These are phyloP conservation scores for Callinectes sapidus DNA, from an alignment of 2,888 invertebrate genomes.

Conservation along the genomic window DNA sequence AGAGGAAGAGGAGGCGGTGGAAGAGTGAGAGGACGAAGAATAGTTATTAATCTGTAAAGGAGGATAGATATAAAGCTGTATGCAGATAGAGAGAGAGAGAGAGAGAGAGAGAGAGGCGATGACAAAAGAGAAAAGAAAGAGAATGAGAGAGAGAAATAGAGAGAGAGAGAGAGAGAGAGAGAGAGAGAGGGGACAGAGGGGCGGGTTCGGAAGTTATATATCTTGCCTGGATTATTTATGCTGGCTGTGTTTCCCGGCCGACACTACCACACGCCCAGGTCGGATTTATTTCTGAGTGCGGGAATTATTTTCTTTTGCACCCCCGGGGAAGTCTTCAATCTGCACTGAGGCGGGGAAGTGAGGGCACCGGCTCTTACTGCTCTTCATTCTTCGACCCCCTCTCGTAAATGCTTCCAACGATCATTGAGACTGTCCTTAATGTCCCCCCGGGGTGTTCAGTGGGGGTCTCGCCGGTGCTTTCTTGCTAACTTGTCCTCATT, in stretches of 20 bases:
- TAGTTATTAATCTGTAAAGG: background rate
- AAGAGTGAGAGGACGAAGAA: background rate
- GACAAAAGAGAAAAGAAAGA: too few species aligned
- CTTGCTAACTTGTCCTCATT: too few species aligned
- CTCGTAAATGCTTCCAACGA: background rate
- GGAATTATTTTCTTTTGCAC: conserved; percentile 14
- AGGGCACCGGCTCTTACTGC: background rate
- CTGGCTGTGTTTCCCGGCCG: background rate
- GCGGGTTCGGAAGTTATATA: conserved; percentile 16
- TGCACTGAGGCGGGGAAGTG: background rate
- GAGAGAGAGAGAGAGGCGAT: conserved; percentile 25
- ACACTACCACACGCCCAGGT: background rate
- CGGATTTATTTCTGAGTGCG: conserved; percentile 5
- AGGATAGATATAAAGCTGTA: background rate
- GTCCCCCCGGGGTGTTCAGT: too few species aligned
- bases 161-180: conserved; percentile 14
- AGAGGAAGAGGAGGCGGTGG: background rate
- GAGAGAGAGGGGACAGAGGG: background rate
- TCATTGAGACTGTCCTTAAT: too few species aligned
- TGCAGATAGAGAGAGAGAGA: background rate
- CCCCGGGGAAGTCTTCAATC: background rate
- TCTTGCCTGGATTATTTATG: background rate
- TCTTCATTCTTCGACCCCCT: background rate
- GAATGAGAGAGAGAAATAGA: background rate
- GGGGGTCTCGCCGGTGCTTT: too few species aligned